Conservation (phyloP, 2,113 vertebrate genomes). For the Todiramphus chloris region DNA sequence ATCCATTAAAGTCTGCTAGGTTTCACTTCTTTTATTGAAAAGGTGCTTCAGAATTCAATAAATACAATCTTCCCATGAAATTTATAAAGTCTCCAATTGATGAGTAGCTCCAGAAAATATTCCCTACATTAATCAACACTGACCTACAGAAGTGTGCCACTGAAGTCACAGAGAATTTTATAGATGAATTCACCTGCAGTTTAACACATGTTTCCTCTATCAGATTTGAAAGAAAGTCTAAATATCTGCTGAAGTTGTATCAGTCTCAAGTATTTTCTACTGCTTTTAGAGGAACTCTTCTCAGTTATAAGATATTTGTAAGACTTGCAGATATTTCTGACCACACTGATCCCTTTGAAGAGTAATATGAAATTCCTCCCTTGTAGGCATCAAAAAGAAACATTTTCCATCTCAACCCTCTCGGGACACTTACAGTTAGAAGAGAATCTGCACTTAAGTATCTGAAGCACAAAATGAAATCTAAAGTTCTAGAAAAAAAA, state of each 20-base stretch:
- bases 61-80: neutral
- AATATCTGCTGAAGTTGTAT: neutral
- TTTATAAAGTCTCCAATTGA: neutral
- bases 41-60: neutral
- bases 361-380: constrained; percentile 12
- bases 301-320: neutral
- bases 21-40: neutral
- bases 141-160: neutral
- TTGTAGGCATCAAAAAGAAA: neutral
- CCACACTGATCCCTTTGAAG: neutral
- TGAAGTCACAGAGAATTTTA: neutral
- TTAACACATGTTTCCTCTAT: neutral
- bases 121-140: neutral
- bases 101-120: neutral
- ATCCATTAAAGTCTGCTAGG: neutral
- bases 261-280: neutral
- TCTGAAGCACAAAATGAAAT: neutral
- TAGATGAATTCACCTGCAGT: neutral
- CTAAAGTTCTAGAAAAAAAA: neutral
- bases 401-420: neutral
- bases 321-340: neutral
- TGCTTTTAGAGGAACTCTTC: neutral
- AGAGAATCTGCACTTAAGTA: neutral
- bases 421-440: neutral
- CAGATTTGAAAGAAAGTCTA: neutral